Conservation (phyloP, 2,888 invertebrate genomes). For the Epinotia bilunana region DNA sequence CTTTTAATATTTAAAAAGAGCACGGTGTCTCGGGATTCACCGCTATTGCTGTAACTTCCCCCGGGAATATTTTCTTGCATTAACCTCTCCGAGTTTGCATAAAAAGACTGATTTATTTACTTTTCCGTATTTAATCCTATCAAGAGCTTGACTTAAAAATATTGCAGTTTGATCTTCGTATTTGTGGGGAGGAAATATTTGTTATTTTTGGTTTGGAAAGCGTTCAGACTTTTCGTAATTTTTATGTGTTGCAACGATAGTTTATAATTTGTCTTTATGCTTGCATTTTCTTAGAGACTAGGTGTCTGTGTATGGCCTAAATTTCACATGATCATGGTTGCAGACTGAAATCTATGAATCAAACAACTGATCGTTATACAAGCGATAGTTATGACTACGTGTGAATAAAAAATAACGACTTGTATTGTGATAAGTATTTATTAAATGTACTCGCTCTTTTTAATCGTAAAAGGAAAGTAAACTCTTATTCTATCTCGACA, state of each 20-base stretch:
- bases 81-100: slow-evolving; percentile 50
- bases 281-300: no score
- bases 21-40: slow-evolving; percentile 59
- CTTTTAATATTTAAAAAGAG: slow-evolving; percentile 72
- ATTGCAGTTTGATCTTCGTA: slow-evolving; percentile 42
- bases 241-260: neutral
- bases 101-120: slow-evolving; percentile 49
- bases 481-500: no score
- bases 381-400: no score
- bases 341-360: no score
- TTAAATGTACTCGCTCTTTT: no score
- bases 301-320: no score
- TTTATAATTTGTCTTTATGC: neutral
- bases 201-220: slow-evolving; percentile 19
- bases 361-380: no score
- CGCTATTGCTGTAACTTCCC: slow-evolving; percentile 60
- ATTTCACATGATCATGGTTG: no score
- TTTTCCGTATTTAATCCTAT: slow-evolving; percentile 44
- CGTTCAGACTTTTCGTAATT: neutral
- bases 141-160: slow-evolving; percentile 41
- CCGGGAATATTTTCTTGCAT: slow-evolving; percentile 53
- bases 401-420: no score
- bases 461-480: no score
- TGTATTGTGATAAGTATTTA: no score
- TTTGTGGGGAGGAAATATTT: slow-evolving; percentile 10